Evolutionary conservation across 1,140 invertebrate species (phyloP), one percentile per base, ranked within the genome.

Genomic region (Drosophila insularis): DNA sequence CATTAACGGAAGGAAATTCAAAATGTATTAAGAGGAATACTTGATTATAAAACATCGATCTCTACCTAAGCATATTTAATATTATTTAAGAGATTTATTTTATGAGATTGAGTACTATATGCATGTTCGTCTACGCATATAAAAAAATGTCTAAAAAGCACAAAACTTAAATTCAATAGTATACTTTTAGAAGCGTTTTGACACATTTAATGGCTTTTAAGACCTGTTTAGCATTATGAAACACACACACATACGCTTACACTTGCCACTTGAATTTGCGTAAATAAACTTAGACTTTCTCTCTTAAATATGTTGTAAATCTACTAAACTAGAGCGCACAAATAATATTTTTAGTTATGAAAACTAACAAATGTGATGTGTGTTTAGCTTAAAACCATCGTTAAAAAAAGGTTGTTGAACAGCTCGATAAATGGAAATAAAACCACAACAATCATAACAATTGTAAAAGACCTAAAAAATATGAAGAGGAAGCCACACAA

Each of bases 401-500:
- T 50, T 1, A 6, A 32, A 59, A 2, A 6, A 32, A 63, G 75
- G 72, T 55, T 55, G 40, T 54, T 62, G 60, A 43, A 62, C 40
- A 43, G 35, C 59, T 61, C 39, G 35, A 17, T 40, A 46, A 43
- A 62, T 60, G 55, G 58, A 58, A 54, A 37, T 37, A 37, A 23
- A 64, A 59, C 40, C 58, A 50, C 39, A 72, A 50, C 23, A 65
- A 75, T 75, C 35, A 40, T 63, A 59, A 53, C 70, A 72, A 71
- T 46, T 60, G 61, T 40, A 31, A 46, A 53, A 62, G 39, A 65
- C 58, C 65, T 59, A 37, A 55, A 54, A 62, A 50, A 50, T 8
- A 50, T 50, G 17, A 50, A 27, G 63, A 46, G 63, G 76, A 78
- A 78, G 76, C 76, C 76, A 37, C 76, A 78, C 27, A 78, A 78